Evolutionary conservation across 2,888 invertebrate genomes (phyloP).

Genomic region (Prosopocoilus inquinatus): DNA sequence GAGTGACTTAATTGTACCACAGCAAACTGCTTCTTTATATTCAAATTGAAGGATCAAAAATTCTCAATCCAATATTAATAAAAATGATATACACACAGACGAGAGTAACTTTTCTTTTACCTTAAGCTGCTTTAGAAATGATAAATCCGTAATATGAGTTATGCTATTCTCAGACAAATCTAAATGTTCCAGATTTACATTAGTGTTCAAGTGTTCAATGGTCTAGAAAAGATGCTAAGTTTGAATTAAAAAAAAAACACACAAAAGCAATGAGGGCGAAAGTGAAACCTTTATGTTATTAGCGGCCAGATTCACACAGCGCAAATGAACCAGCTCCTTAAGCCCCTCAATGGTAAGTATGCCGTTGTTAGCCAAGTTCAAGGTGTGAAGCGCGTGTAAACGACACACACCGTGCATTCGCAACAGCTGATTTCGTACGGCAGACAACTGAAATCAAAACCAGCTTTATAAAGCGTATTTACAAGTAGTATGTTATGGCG

Average conservation of each 20-base stretch:
- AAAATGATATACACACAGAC: too few species aligned
- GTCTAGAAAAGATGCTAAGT: constrained; percentile 52
- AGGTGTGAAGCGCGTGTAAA: constrained; percentile 72
- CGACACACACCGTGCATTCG: constrained; percentile 86
- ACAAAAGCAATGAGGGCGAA: too few species aligned
- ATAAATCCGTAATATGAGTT: constrained; percentile 79
- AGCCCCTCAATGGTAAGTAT: constrained; percentile 88
- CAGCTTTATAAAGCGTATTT: constrained; percentile 15
- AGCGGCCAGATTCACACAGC: constrained; percentile 79
- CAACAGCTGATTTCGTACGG: constrained; percentile 79
- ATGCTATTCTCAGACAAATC: constrained; percentile 90
- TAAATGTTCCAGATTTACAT: constrained; percentile 75
- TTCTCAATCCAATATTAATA: too few species aligned
- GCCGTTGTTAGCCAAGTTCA: constrained; percentile 85
- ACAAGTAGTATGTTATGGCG: constrained; percentile 1
- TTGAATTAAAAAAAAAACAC: constrained; percentile 10
- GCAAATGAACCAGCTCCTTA: constrained; percentile 77
- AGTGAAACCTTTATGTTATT: constrained; percentile 78
- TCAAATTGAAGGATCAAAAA: too few species aligned
- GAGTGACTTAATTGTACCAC: too few species aligned
- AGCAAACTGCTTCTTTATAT: too few species aligned
- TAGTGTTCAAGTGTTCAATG: constrained; percentile 85
- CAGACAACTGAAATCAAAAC: constrained; percentile 66
- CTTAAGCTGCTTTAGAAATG: constrained; percentile 78
- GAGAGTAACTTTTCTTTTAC: constrained; percentile 56